Evolutionary conservation across 2,797 vertebrate genomes (phyloP).

Genomic region (Cygnus olor): DNA sequence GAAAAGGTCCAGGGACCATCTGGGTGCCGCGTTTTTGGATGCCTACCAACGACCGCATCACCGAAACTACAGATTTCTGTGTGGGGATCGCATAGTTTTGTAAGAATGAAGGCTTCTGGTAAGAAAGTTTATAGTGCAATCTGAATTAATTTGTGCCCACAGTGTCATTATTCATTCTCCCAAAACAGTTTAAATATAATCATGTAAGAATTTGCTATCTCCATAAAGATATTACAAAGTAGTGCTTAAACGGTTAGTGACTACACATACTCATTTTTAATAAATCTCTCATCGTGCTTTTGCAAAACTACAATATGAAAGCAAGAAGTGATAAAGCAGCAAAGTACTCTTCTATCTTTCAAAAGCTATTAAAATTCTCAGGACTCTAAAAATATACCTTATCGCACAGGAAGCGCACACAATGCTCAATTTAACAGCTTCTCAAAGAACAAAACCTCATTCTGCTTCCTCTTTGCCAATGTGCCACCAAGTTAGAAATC

Average conservation of each 20-base stretch:
- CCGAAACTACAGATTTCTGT: background rate
- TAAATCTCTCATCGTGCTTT: background rate
- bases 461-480: background rate
- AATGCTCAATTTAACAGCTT: background rate
- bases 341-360: background rate
- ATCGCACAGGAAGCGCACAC: background rate
- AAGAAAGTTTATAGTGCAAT: conserved; percentile 57
- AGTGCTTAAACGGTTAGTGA: conserved; percentile 2
- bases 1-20: background rate
- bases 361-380: background rate
- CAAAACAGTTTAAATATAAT: conserved; percentile 6
- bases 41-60: background rate
- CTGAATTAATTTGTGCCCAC: conserved; percentile 55
- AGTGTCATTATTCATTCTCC: conserved; percentile 51
- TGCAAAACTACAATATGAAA: background rate
- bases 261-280: background rate
- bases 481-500: background rate
- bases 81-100: background rate
- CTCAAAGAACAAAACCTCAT: background rate
- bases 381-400: background rate
- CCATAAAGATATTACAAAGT: background rate
- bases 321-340: conserved; percentile 16
- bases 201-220: background rate
- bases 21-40: background rate
- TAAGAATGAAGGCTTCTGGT: conserved; percentile 64